Base-by-base conservation (phyloP, 2,113 vertebrate genomes). In the Cochlearius cochlearius region DNA sequence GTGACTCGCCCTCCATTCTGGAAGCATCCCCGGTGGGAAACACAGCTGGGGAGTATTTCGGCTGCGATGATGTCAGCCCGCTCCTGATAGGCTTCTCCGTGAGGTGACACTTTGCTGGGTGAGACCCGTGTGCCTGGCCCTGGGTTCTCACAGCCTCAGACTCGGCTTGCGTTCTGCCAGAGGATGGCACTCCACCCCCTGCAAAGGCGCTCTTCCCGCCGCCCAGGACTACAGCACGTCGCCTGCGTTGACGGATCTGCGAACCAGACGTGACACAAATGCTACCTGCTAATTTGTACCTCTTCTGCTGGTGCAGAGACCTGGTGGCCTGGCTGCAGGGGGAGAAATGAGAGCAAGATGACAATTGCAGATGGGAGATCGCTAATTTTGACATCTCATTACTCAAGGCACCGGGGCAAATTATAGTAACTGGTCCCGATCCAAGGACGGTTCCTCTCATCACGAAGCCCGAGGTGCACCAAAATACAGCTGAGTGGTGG, bases 1-100 rank as follows among this genome's bases (percentile, higher is more conserved):
- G 25, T 90, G 94, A 95, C 94, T 95, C 3, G 84, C 55, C 22
- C 84, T 95, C 67, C 79, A 92, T 92, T 96, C 93, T 88, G 94
- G 92, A 95, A 96, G 86, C 86, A 84, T 91, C 90, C 71, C 95
- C 30, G 18, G 94, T 93, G 96, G 97, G 91, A 97, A 95, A 68
- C 93, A 94, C 95, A 97, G 96, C 96, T 97, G 96, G 95, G 92
- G 80, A 97, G 85, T 90, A 96, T 97, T 97, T 97, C 6, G 12
- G 87, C 94, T 50, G 69, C 1, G 15, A 93, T 98, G 98, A 98
- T 82, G 97, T 98, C 98, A 98, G 95, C 94, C 55, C 0, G 22
- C 58, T 96, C 94, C 95, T 75, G 94, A 97, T 76, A 98, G 96
- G 96, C 97, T 97, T 95, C 94, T 90, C 30, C 3, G 49, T 29